Base-by-base conservation (phyloP, 2,797 vertebrate genomes). In the Acomys russatus region DNA sequence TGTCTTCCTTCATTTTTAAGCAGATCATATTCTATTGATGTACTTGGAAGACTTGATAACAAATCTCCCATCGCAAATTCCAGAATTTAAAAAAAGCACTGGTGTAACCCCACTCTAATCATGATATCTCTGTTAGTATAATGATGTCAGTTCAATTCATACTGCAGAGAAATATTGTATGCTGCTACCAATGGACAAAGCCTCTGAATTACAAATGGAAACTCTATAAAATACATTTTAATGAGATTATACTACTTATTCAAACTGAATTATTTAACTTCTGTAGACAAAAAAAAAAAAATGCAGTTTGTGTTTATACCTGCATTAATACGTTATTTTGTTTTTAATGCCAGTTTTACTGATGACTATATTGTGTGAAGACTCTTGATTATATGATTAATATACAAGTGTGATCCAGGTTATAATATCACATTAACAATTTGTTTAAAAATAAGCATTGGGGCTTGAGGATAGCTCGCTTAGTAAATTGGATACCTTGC, bases 241-340 rank as follows among this genome's bases (percentile, higher is more conserved):
- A 12, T 93, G 66, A 79, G 14, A 80, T 91, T 3, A 25, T 66
- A 90, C 54, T 91, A 44, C 59, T 77, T 17, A 71, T 44, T 14
- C 30, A 86, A 77, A 76, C 15, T 86, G 77, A 59, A 77, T 51
- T 38, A 35, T 73, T 61, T 89, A 64, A 59, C 33, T 28, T 61
- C 23, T 49, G 15, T 25, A 54, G 76, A 0, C 25, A 94, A 91
- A 91, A 71, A 6, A 94, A 91, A 91, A 71, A 6, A 77, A 56
- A 63, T 17, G 66, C 66, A 61, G 71, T 51, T 71, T 35, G 28
- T 73, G 23, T 92, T 61, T 71, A 8, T 25, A 38, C 14, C 44
- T 93, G 10, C 28, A 30, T 49, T 59, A 44, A 80, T 74, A 56
- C 68, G 22, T 85, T 68, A 2, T 80, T 97, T 94, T 51, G n/a